Base-by-base conservation (phyloP, 2,888 invertebrate genomes). In the Sepiola atlantica region DNA sequence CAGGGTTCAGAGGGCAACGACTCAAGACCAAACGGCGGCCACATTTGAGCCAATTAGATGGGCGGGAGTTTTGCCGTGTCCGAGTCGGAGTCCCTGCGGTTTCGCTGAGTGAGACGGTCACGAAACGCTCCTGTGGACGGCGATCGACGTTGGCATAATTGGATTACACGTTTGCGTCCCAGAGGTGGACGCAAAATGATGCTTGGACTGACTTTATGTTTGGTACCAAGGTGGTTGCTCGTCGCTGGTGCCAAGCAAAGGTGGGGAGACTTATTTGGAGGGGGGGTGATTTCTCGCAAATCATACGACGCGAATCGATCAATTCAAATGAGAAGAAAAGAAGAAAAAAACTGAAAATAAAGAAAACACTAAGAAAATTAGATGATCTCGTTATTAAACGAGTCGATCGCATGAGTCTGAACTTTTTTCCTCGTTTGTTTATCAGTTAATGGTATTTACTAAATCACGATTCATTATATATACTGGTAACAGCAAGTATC, bases 121-220 rank as follows among this genome's bases (percentile, higher is more conserved):
- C 77, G 77, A 77, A 77, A 77, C 32, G 77, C 18, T 77, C n/a
- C 77, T 77, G 77, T 77, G 77, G 77, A 77, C 77, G n/a, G 77
- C 77, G 77, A 77, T 77, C 77, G 18, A n/a, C 77, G n/a, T 32
- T 77, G 77, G 77, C 32, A n/a, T 77, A 77, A 77, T 77, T 77
- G 77, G 21, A 77, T 77, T 77, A n/a, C 77, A 77, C 77, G 77
- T 77, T n/a, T 77, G 77, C 32, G 77, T 77, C 77, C 77, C 77
- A 77, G 77, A 77, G 77, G 77, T 77, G 77, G n/a, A 32, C 77
- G 77, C 45, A 45, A 77, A 77, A 77, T 77, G 77, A 18, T n/a
- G 21, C 77, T 77, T n/a, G n/a, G 77, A n/a, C 32, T 77, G 77
- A 77, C 16, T 77, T n/a, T 32, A n/a, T 77, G 77, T 77, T 45